Conservation (phyloP, 2,113 vertebrate genomes). For the Brienomyrus brachyistius region DNA sequence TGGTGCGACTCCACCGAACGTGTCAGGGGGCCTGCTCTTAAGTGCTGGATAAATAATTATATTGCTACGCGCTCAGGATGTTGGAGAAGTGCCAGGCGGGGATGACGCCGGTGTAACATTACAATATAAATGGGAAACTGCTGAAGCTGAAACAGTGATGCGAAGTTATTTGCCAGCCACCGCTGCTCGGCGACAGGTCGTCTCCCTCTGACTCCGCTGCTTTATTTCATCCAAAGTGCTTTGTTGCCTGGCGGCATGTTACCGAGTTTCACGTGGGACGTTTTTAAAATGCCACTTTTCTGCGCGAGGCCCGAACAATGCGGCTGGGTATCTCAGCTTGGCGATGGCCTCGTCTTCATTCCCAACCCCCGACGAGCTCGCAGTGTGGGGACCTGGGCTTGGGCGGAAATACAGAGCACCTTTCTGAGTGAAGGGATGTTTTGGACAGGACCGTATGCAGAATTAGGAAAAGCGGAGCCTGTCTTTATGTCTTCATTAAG, state of each 20-base stretch:
- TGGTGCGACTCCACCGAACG: slow-evolving; percentile 33
- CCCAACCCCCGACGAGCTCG: background rate
- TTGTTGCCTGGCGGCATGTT: slow-evolving; percentile 39
- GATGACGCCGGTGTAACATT: slow-evolving; percentile 61
- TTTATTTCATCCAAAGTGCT: slow-evolving; percentile 42
- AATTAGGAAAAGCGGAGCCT: background rate
- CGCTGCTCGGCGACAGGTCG: slow-evolving; percentile 51
- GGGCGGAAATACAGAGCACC: background rate
- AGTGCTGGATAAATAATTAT: slow-evolving; percentile 60
- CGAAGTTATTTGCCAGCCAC: slow-evolving; percentile 55
- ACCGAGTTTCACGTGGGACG: slow-evolving; percentile 21
- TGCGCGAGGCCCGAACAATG: slow-evolving; percentile 29
- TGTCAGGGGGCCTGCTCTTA: slow-evolving; percentile 24
- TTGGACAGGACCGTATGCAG: background rate
- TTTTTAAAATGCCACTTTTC: slow-evolving; percentile 49
- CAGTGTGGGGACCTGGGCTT: background rate
- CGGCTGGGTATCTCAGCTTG: background rate
- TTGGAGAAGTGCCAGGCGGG: slow-evolving; percentile 65
- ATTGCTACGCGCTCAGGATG: slow-evolving; percentile 58
- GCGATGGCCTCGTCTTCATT: background rate
- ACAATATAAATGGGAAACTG: slow-evolving; percentile 70
- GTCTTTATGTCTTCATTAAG: background rate
- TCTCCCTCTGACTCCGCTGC: slow-evolving; percentile 16
- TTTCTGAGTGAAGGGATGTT: background rate
- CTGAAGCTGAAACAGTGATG: slow-evolving; percentile 65